phyloP scores from a whole-genome alignment of 2,888 invertebrate genomes.

The Crematogaster levior region DNA sequence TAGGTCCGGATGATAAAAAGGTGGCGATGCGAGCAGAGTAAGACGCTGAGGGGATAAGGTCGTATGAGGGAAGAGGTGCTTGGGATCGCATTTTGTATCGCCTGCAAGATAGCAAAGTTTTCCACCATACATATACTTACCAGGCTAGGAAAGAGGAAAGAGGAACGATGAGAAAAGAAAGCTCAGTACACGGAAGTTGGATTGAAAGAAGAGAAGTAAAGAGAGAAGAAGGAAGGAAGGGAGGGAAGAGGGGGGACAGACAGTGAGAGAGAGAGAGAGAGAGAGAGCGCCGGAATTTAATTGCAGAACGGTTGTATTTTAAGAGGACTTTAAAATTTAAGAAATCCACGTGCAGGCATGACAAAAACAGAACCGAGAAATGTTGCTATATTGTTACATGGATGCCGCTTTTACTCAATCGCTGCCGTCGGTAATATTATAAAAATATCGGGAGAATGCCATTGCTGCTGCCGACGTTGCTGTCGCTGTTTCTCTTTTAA shows the following conservation, averaged over 20 bases:
- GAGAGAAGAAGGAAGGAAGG: not conserved
- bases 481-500: slow-evolving; percentile 38
- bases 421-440: slow-evolving; percentile 9
- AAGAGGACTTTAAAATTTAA: slow-evolving; percentile 22
- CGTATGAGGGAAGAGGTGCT: slow-evolving; percentile 51
- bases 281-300: slow-evolving; percentile 53
- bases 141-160: not conserved
- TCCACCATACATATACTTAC: slow-evolving; percentile 58
- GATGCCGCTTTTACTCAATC: slow-evolving; percentile 29
- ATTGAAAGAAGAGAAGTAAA: not conserved
- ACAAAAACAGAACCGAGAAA: slow-evolving; percentile 16
- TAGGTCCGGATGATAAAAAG: slow-evolving; percentile 62
- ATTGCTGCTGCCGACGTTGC: not conserved
- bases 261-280: slow-evolving; percentile 1
- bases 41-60: slow-evolving; percentile 20
- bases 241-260: no score
- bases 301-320: slow-evolving; percentile 45
- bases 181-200: not conserved
- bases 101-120: slow-evolving; percentile 64
- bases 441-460: slow-evolving; percentile 22
- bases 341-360: slow-evolving; percentile 21
- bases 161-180: slow-evolving; percentile 26
- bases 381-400: slow-evolving; percentile 29
- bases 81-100: slow-evolving; percentile 65
- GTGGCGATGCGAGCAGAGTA: slow-evolving; percentile 44